These are phyloP conservation scores for Chromobotia macracanthus DNA, from an alignment of 2,797 vertebrate species.

Conservation along the genomic window DNA sequence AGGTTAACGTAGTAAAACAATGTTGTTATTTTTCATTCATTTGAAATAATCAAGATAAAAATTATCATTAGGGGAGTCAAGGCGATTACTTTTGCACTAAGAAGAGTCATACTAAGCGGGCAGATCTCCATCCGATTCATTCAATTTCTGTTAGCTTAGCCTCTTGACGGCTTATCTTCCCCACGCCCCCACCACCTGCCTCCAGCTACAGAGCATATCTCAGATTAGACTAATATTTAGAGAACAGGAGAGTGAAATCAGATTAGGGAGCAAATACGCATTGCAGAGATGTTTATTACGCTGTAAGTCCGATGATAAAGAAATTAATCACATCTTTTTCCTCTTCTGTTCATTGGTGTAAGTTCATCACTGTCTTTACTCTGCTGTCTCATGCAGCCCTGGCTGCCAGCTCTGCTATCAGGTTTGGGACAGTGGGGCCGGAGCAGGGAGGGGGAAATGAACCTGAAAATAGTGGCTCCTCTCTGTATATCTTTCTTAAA, in stretches of 20 bases:
- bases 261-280: constrained; percentile 59
- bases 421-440: constrained; percentile 28
- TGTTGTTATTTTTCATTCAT: constrained; percentile 60
- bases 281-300: constrained; percentile 58
- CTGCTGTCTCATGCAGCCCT: constrained; percentile 66
- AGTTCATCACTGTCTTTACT: constrained; percentile 82
- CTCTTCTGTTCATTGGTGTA: constrained; percentile 61
- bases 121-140: constrained; percentile 69
- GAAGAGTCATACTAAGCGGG: constrained; percentile 66
- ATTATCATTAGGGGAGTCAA: constrained; percentile 57
- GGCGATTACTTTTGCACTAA: constrained; percentile 50
- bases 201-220: constrained; percentile 56
- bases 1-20: constrained; percentile 63
- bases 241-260: constrained; percentile 51
- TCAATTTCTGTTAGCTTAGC: constrained; percentile 70
- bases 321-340: constrained; percentile 77
- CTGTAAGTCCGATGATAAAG: constrained; percentile 67
- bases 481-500: constrained; percentile 1
- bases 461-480: constrained; percentile 65
- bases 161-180: constrained; percentile 67
- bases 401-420: constrained; percentile 45
- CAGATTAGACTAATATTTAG: constrained; percentile 70
- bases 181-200: constrained; percentile 41
- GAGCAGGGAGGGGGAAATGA: constrained; percentile 29
- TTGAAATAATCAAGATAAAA: constrained; percentile 67